Evolutionary conservation across 1,140 invertebrate species (phyloP).

Genomic region (Brachionus rotundiformis): DNA sequence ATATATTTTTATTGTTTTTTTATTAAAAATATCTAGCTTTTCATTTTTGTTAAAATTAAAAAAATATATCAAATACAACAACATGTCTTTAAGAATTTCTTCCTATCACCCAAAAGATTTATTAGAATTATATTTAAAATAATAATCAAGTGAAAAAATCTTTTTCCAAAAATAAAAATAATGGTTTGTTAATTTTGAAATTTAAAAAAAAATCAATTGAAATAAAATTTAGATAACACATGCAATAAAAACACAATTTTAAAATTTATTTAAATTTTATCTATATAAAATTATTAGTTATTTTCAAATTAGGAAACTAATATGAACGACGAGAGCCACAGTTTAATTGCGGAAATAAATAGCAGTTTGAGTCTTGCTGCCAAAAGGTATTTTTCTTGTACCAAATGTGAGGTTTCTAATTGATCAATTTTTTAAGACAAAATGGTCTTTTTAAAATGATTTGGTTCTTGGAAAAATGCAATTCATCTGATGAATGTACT

Average conservation of each 20-base stretch:
- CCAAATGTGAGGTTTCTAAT: too few relatives aligned
- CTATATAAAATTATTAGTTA: neutral
- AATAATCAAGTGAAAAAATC: too few relatives aligned
- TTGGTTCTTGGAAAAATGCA: conserved; percentile 29
- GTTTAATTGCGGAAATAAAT: conserved; percentile 20
- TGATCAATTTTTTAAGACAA: neutral
- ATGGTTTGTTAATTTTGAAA: conserved; percentile 18
- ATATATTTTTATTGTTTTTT: too few relatives aligned
- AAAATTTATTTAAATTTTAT: neutral
- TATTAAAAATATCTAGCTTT: too few relatives aligned
- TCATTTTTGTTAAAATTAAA: too few relatives aligned
- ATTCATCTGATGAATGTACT: neutral
- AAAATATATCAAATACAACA: too few relatives aligned
- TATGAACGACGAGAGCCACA: conserved; percentile 19
- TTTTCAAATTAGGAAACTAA: neutral
- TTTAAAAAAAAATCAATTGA: neutral
- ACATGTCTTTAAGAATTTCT: too few relatives aligned
- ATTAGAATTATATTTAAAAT: too few relatives aligned
- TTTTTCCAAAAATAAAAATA: neutral
- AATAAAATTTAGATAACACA: neutral
- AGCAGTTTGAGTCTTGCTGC: conserved; percentile 17
- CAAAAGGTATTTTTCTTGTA: neutral
- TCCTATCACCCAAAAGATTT: too few relatives aligned
- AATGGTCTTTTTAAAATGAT: conserved; percentile 49
- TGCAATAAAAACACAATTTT: conserved; percentile 19